phyloP scores from a whole-genome alignment of 2,888 invertebrate genomes.

The Diachrysia chrysitis region DNA sequence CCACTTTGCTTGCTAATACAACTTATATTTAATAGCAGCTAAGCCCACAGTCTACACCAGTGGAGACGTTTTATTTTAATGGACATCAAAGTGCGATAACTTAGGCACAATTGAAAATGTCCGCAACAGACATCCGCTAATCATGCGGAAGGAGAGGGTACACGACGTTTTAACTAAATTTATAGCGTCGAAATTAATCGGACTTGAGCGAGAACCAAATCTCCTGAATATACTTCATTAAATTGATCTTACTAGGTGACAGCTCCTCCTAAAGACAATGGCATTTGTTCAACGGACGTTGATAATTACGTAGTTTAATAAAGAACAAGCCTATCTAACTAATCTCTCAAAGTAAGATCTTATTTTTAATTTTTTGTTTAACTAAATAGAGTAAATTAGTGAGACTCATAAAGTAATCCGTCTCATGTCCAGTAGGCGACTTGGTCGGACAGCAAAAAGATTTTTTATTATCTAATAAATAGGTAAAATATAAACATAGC shows the following conservation, averaged over 20 bases:
- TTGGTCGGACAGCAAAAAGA: background rate
- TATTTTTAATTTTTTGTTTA: background rate
- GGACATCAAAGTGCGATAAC: constrained; percentile 62
- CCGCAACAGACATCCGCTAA: constrained; percentile 73
- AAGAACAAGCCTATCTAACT: background rate
- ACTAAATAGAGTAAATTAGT: background rate
- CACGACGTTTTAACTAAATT: constrained; percentile 69
- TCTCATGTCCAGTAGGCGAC: background rate
- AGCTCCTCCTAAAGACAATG: constrained; percentile 54
- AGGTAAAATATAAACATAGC: background rate
- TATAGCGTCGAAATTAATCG: constrained; percentile 70
- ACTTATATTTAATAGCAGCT: background rate
- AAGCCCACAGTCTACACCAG: constrained; percentile 8
- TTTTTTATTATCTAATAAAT: background rate
- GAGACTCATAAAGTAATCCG: background rate
- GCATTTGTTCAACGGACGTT: constrained; percentile 8
- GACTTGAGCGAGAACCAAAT: constrained; percentile 49
- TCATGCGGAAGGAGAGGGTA: constrained; percentile 69
- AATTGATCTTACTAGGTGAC: constrained; percentile 62
- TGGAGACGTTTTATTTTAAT: constrained; percentile 48
- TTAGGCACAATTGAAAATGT: constrained; percentile 65
- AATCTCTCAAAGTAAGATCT: constrained; percentile 1
- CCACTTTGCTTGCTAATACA: background rate
- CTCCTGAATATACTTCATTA: constrained; percentile 61
- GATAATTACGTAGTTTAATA: background rate